Percentiles rank a stretch among this genome's conserved stretches.
phyloP scores from a whole-genome alignment of 2,888 invertebrate species.

The Pachydiplax longipennis region DNA sequence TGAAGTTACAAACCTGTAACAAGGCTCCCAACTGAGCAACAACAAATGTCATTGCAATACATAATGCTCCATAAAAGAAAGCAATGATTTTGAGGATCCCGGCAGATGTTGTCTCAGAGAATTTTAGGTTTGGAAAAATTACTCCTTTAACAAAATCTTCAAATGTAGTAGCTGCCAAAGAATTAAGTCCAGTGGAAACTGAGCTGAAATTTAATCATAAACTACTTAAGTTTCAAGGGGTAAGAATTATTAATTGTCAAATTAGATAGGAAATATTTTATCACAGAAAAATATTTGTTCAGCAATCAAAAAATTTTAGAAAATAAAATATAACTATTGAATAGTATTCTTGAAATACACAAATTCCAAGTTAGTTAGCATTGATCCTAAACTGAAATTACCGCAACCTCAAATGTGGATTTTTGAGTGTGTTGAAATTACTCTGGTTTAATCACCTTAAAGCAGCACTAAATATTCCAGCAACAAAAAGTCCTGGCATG shows the following conservation, averaged over 20 bases:
- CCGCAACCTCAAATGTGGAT: no score
- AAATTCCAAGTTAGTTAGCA: no score
- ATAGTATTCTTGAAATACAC: no score
- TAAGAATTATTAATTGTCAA: no score
- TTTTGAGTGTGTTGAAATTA: no score
- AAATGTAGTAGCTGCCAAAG: background rate
- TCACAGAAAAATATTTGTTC: no score
- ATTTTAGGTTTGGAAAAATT: background rate
- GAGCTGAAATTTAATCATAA: background rate
- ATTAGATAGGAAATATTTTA: no score
- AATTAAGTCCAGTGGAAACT: background rate
- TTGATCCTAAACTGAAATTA: no score
- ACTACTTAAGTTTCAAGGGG: no score
- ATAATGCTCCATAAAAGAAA: background rate
- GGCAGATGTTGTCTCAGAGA: background rate
- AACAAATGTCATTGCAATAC: background rate
- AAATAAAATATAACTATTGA: no score
- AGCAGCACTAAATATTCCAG: constrained; percentile 63
- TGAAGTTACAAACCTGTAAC: background rate
- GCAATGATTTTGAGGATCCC: background rate
- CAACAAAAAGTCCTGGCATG: constrained; percentile 62
- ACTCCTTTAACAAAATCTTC: constrained; percentile 18
- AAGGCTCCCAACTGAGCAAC: background rate
- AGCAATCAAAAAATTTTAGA: no score
- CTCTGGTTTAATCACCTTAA: constrained; percentile 54